Percentiles rank a stretch among this genome's conserved stretches.
phyloP scores from a whole-genome alignment of 2,113 vertebrate species.

The Chrysochloris asiatica region DNA sequence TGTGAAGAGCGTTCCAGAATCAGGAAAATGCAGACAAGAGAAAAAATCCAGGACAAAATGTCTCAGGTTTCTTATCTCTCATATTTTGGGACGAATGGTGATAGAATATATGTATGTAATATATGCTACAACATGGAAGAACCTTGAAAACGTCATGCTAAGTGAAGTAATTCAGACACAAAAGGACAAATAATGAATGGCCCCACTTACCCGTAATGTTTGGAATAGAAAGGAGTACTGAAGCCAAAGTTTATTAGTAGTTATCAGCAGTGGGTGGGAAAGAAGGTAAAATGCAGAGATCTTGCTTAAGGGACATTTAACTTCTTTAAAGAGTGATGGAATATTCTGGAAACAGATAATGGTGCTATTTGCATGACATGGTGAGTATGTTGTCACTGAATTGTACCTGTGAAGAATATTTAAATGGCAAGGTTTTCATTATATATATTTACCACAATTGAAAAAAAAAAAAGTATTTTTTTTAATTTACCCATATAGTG shows the following conservation, averaged over 20 bases:
- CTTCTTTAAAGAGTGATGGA: background rate
- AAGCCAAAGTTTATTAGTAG: background rate
- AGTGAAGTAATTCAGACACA: background rate
- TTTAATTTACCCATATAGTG: background rate
- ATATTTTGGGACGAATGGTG: conserved; percentile 49
- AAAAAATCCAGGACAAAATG: conserved; percentile 60
- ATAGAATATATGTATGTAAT: conserved; percentile 37
- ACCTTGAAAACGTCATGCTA: background rate
- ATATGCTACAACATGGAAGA: background rate
- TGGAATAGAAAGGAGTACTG: background rate
- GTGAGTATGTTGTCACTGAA: background rate
- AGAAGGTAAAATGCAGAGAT: background rate
- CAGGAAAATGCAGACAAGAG: conserved; percentile 65
- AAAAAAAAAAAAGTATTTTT: background rate
- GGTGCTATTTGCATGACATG: background rate
- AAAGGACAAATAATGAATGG: background rate
- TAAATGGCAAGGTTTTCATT: background rate
- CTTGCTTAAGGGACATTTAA: background rate
- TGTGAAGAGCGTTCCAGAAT: conserved; percentile 74
- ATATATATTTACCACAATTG: background rate
- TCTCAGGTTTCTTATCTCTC: conserved; percentile 48
- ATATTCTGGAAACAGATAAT: background rate
- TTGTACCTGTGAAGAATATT: background rate
- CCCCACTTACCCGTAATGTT: background rate
- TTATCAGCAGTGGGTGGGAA: background rate